Evolutionary conservation across 2,888 invertebrate species (phyloP).

Genomic region (Tridacna gigas): DNA sequence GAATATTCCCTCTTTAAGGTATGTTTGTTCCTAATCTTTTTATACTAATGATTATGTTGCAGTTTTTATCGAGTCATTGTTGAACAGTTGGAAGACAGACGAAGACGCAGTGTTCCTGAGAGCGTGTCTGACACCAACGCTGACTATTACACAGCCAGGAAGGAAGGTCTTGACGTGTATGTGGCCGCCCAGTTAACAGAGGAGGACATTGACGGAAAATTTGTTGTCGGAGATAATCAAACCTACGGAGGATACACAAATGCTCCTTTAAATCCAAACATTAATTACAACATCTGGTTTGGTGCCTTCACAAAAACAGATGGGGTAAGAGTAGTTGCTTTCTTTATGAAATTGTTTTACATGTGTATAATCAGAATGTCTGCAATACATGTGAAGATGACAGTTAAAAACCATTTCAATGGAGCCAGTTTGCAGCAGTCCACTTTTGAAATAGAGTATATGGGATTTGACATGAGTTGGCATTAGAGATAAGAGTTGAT

Average conservation of each 20-base stretch:
- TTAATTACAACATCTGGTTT: slow-evolving; percentile 89
- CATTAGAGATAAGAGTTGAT: too few species aligned
- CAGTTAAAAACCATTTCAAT: too few species aligned
- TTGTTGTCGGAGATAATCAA: slow-evolving; percentile 92
- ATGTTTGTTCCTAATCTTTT: too few species aligned
- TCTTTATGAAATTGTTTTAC: not conserved
- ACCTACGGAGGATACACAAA: slow-evolving; percentile 92
- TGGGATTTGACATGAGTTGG: too few species aligned
- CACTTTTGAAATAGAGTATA: too few species aligned
- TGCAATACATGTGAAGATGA: too few species aligned
- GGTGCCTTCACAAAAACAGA: slow-evolving; percentile 91
- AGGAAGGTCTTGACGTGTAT: slow-evolving; percentile 90
- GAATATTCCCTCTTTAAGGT: too few species aligned
- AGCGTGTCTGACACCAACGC: slow-evolving; percentile 88
- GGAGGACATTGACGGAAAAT: slow-evolving; percentile 87
- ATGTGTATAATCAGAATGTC: too few species aligned
- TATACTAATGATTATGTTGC: slow-evolving; percentile 20
- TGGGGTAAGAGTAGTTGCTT: slow-evolving; percentile 84
- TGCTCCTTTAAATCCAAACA: slow-evolving; percentile 89
- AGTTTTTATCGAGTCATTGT: slow-evolving; percentile 82
- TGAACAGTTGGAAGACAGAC: slow-evolving; percentile 58
- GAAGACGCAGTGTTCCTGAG: slow-evolving; percentile 62
- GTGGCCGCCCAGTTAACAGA: slow-evolving; percentile 92
- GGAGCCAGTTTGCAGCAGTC: too few species aligned
- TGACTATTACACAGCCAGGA: slow-evolving; percentile 88